Conservation (phyloP, 2,797 vertebrate genomes). For the Sebastes wilsoni region DNA sequence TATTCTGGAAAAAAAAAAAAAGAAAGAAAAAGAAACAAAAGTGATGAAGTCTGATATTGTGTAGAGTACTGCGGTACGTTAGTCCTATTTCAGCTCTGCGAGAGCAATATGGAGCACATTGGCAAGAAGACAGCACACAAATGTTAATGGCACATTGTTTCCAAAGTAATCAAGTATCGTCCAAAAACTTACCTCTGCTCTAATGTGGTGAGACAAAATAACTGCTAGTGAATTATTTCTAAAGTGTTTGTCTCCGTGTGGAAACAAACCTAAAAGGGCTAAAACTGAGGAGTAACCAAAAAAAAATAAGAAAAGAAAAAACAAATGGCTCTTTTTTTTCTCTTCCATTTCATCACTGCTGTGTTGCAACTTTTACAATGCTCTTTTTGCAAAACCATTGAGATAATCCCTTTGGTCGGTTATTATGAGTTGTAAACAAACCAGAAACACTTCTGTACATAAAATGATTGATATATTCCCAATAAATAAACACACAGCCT, state of each 20-base stretch:
- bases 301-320: conserved; percentile 57
- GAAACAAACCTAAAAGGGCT: conserved; percentile 60
- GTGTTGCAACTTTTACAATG: conserved; percentile 75
- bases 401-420: conserved; percentile 96
- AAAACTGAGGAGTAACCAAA: conserved; percentile 44
- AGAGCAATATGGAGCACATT: conserved; percentile 80
- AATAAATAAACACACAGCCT: conserved; percentile 98
- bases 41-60: conserved; percentile 75
- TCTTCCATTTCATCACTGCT: conserved; percentile 62
- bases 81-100: conserved; percentile 73
- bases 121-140: conserved; percentile 77
- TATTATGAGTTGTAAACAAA: conserved; percentile 97
- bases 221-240: conserved; percentile 59
- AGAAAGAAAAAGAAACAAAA: conserved; percentile 65
- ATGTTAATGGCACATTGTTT: conserved; percentile 83
- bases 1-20: conserved; percentile 73
- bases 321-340: conserved; percentile 76
- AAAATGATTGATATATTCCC: conserved; percentile 89
- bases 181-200: conserved; percentile 68
- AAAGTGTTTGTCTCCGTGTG: conserved; percentile 29
- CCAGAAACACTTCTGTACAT: conserved; percentile 91
- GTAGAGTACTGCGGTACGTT: conserved; percentile 74
- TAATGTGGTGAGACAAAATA: conserved; percentile 61
- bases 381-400: conserved; percentile 78
- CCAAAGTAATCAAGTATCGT: conserved; percentile 78